Evolutionary conservation across 2,113 vertebrate species (phyloP).

Genomic region (Tapirus terrestris): DNA sequence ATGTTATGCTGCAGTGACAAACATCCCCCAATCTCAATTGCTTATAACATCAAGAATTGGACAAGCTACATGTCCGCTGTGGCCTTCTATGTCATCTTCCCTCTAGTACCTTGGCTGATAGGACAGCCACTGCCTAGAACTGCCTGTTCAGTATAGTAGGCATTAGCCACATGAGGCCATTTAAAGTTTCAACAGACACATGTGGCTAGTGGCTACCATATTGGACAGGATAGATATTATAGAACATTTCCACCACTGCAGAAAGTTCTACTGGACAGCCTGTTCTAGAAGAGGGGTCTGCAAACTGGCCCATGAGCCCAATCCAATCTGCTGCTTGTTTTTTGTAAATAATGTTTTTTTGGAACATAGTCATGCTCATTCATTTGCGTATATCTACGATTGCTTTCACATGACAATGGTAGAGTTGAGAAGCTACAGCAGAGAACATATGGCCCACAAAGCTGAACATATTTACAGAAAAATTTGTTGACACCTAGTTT

Average conservation of each 20-base stretch:
- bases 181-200: not conserved
- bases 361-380: not conserved
- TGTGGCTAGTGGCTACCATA: not conserved
- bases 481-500: not conserved
- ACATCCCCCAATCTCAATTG: not conserved
- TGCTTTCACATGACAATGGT: not conserved
- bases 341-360: conserved; percentile 45
- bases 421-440: not conserved
- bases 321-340: not conserved
- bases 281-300: not conserved
- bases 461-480: not conserved
- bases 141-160: not conserved
- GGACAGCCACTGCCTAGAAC: not conserved
- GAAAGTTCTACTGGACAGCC: not conserved
- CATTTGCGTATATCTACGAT: not conserved
- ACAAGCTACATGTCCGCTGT: not conserved
- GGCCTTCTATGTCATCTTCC: not conserved
- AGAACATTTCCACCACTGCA: not conserved
- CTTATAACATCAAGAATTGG: not conserved
- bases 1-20: not conserved
- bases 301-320: not conserved
- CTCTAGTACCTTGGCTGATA: not conserved
- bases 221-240: too few species aligned
- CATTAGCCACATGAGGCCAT: not conserved
- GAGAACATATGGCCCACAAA: not conserved